Evolutionary conservation across 2,888 invertebrate genomes (phyloP), one percentile per base, ranked within the genome.

Genomic region (Anodontia alba): DNA sequence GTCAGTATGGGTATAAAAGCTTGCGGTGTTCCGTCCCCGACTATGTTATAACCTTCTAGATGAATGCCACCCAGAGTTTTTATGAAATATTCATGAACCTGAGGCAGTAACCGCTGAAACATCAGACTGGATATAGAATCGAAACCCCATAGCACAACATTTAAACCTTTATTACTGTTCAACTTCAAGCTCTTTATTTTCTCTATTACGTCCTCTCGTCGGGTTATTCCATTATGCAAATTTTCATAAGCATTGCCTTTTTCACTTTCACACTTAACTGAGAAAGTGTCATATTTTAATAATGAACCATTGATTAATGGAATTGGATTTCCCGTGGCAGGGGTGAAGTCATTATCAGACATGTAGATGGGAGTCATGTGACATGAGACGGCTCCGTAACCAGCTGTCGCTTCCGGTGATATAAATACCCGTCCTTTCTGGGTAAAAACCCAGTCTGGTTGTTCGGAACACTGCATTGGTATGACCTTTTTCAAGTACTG

Each of bases 61-160:
- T 97, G 12, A 1, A 91, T 81, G 0, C 90, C 93, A 8, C 90
- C 90, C 8, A 94, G 86, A 15, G 69, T 62, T 8, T 90, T 78
- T 8, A 85, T 78, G 69, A 93, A 90, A 83, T 91, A 93, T 5
- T 88, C 77, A 76, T 92, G 83, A 17, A 91, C 81, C 69, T 89
- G 85, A 2, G 93, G 93, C 23, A 94, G 73, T 43, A 88, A 89
- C 20, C 93, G 82, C 51, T 91, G 78, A 93, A 93, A 93, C 0
- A 97, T 96, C 94, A 97, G 97, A 71, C 96, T 96, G 0, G 98
- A 97, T 0, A 98, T 94, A 0, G 98, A 98, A 94, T 99, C 98
- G 90, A 97, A 97, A 0, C 97, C 98, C 83, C 98, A 96, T 95
- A 98, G 97, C 0, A 98, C 94, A 0, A 98, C 96, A 93, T 97